Evolutionary conservation across 2,113 vertebrate genomes (phyloP), one percentile per base, ranked within the genome.

Genomic region (Potamarius usumacintae): DNA sequence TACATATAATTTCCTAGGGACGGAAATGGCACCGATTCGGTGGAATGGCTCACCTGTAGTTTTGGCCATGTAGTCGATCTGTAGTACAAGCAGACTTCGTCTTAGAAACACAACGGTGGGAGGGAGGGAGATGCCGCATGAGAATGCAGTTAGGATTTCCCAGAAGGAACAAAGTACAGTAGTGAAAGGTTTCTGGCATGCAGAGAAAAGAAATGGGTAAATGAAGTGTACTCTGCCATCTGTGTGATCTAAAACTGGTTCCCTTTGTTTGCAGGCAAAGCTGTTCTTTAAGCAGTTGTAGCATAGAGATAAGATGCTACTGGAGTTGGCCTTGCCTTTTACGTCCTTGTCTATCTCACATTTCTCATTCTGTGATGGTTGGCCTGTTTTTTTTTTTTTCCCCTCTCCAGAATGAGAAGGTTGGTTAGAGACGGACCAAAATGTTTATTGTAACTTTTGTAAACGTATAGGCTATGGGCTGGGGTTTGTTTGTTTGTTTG

Each of bases 241-340:
- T 25, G 60, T 67, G 72, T 57, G 52, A 78, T 34, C 50, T 69
- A 14, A 78, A 84, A 84, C 86, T 25, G 65, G 82, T 84, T 87
- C 50, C 48, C 22, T 27, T 53, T 79, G 82, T 84, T 65, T 84
- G 58, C 65, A 87, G 48, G 17, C 50, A 30, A n/a, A 62, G 27
- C 25, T 60, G 57, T 20, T 53, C 10, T 62, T 17, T 18, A 48
- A 50, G 50, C 7, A 82, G 65, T 34, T 30, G 53, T 7, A 52
- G 20, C n/a, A n/a, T 6, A 48, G 42, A 30, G 62, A 82, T 87
- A 69, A 82, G 11, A 48, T 60, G 65, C 52, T 52, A 60, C 42
- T 52, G 8, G 55, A 62, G 42, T 42, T 30, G 34, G 62, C 60
- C 79, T 82, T 82, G 76, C 18, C 10, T 17, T 86, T 86, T 58